Evolutionary conservation across 2,797 vertebrate species (phyloP).

Genomic region (Catharus ustulatus): DNA sequence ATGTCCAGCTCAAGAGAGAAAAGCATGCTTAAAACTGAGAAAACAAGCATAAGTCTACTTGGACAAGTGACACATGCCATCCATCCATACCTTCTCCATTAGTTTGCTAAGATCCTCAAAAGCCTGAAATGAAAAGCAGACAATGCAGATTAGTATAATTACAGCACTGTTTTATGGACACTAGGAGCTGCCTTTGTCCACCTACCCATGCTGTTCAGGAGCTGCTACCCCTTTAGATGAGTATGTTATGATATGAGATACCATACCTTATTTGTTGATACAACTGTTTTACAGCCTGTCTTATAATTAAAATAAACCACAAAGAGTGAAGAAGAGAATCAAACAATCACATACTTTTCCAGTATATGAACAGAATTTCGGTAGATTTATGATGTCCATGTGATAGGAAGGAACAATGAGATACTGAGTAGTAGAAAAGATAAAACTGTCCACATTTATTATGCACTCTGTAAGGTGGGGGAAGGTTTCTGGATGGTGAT

Average conservation of each 20-base stretch:
- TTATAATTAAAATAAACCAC: neutral
- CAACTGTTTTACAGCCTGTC: neutral
- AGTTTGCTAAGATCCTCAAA: slow-evolving; percentile 98
- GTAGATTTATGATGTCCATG: neutral
- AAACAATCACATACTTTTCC: neutral
- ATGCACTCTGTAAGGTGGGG: neutral
- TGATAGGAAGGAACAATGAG: neutral
- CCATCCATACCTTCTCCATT: slow-evolving; percentile 96
- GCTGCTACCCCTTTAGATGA: neutral
- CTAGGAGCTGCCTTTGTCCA: neutral
- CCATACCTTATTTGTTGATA: neutral
- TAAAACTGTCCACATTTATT: neutral
- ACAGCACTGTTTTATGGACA: neutral
- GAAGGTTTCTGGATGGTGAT: neutral
- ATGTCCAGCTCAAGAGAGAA: neutral
- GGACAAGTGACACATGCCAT: neutral
- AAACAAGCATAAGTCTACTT: neutral
- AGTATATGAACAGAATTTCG: neutral
- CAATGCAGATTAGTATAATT: neutral
- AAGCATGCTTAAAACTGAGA: neutral
- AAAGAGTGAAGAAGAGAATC: neutral
- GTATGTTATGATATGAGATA: neutral
- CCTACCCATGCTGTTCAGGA: accelerated
- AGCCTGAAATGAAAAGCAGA: slow-evolving; percentile 82
- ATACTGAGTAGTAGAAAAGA: neutral